A percentile compares a stretch with the other conserved stretches of the same genome.
phyloP scores from a whole-genome alignment of 64 coral and sea anemone genomes.

The Montipora foliosa region DNA sequence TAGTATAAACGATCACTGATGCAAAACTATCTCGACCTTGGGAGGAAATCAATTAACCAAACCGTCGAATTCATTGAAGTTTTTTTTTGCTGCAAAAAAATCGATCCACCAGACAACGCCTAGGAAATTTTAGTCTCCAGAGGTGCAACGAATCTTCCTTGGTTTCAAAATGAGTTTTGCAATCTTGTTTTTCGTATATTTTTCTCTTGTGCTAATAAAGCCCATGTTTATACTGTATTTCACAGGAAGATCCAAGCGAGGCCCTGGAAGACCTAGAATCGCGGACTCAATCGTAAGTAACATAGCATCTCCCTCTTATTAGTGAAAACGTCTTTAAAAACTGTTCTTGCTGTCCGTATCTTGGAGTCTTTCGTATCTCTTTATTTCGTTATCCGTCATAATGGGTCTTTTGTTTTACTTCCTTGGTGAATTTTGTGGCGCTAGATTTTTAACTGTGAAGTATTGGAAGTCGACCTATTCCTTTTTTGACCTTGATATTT shows the following conservation, averaged over 20 bases:
- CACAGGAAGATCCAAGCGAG: conserved; percentile 70
- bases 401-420: background rate
- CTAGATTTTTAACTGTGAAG: background rate
- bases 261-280: conserved; percentile 72
- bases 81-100: background rate
- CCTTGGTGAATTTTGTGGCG: background rate
- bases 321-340: background rate
- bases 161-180: background rate
- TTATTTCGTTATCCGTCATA: background rate
- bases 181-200: background rate
- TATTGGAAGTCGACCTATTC: background rate
- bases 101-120: conserved; percentile 1
- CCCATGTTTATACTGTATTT: background rate
- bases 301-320: too few relatives aligned
- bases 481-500: too few relatives aligned
- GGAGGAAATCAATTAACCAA: background rate
- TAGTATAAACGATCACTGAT: conserved; percentile 42
- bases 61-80: background rate
- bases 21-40: background rate
- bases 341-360: background rate
- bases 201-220: background rate
- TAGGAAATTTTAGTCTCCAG: background rate
- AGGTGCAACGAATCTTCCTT: background rate
- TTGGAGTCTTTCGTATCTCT: background rate
- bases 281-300: conserved; percentile 43